Evolutionary conservation across 2,888 invertebrate genomes (phyloP).

Genomic region (Phania funesta): DNA sequence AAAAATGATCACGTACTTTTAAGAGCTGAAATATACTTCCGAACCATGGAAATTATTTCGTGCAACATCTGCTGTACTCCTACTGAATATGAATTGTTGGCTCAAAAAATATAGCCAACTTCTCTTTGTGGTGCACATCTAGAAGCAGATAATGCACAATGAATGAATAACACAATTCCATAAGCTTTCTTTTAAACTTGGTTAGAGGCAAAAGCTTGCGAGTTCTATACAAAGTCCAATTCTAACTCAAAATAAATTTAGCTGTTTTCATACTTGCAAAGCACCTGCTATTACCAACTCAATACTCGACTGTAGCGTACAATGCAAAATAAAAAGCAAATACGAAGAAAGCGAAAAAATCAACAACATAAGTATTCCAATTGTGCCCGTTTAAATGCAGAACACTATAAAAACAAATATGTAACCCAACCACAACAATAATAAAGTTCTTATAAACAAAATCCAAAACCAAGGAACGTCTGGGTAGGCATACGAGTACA

Average conservation of each 20-base stretch:
- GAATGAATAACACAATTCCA: too few relatives aligned
- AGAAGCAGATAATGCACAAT: too few relatives aligned
- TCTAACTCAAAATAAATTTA: background rate
- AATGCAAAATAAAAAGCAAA: background rate
- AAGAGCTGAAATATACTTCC: too few relatives aligned
- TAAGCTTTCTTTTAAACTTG: too few relatives aligned
- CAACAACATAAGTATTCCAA: slow-evolving; percentile 27
- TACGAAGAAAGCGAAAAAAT: background rate
- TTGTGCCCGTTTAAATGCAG: slow-evolving; percentile 37
- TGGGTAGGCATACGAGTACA: slow-evolving; percentile 18
- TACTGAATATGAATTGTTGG: too few relatives aligned
- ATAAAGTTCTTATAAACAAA: slow-evolving; percentile 48
- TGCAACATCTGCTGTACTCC: too few relatives aligned
- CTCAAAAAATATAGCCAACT: too few relatives aligned
- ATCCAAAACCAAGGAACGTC: slow-evolving; percentile 38
- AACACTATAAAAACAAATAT: slow-evolving; percentile 33
- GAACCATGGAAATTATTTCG: too few relatives aligned
- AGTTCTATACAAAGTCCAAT: too few relatives aligned
- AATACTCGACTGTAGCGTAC: background rate
- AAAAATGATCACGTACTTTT: too few relatives aligned
- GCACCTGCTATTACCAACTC: background rate
- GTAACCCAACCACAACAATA: slow-evolving; percentile 49
- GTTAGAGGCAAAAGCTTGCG: too few relatives aligned
- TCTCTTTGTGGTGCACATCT: too few relatives aligned
- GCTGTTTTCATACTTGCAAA: background rate